phyloP scores from a whole-genome alignment of 2,888 invertebrate species.

The Anagyrus pseudococci region DNA sequence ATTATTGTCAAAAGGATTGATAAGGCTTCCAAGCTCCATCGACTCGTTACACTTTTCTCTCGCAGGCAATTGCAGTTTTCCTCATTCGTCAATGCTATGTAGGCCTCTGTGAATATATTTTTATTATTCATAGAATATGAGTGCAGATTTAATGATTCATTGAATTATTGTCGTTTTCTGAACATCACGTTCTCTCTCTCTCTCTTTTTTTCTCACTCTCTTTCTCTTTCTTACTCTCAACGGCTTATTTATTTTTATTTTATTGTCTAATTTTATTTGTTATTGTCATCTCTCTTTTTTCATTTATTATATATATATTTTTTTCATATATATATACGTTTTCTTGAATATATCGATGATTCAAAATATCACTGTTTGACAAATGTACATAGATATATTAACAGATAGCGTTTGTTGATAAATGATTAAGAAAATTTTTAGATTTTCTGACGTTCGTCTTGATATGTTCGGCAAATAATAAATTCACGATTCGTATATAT shows the following conservation, averaged over 20 bases:
- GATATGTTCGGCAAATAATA: too few relatives aligned
- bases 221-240: constrained; percentile 9
- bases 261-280: not conserved
- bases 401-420: too few relatives aligned
- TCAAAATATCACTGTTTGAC: too few relatives aligned
- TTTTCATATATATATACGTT: too few relatives aligned
- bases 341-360: too few relatives aligned
- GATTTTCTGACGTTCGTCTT: too few relatives aligned
- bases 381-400: too few relatives aligned
- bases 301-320: too few relatives aligned
- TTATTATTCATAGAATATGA: constrained; percentile 11
- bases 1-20: constrained; percentile 28
- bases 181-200: not conserved
- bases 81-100: constrained; percentile 23
- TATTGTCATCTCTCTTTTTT: too few relatives aligned
- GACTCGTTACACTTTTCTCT: not conserved
- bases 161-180: not conserved
- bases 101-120: constrained; percentile 33
- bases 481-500: too few relatives aligned
- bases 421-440: too few relatives aligned
- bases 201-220: not conserved
- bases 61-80: constrained; percentile 11
- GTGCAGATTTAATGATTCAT: constrained; percentile 15
- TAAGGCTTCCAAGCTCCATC: constrained; percentile 17
- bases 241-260: not conserved